A percentile compares a stretch with the other conserved stretches of the same genome.
phyloP scores from a whole-genome alignment of 2,888 invertebrate genomes.

The Seira musarum region DNA sequence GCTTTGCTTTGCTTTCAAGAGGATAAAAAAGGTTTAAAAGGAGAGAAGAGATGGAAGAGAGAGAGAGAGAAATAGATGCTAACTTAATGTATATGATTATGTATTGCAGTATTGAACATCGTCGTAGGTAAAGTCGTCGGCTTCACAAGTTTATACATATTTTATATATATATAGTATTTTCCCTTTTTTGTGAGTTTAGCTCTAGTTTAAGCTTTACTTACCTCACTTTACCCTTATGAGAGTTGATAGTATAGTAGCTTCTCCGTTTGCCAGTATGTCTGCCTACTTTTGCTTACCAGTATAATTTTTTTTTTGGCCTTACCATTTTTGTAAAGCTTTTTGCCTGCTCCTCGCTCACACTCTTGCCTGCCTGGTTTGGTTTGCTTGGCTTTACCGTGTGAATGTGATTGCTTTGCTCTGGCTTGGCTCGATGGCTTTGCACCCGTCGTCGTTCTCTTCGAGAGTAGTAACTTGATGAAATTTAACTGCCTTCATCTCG shows the following conservation, averaged over 20 bases:
- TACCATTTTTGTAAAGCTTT: background rate
- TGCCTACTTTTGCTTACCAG: background rate
- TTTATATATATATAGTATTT: too few species aligned
- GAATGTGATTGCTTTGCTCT: conserved; percentile 23
- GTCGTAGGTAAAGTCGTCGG: background rate
- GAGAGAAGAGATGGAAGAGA: background rate
- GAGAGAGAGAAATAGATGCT: background rate
- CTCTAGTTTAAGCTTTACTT: background rate
- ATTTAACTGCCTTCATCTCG: conserved; percentile 58
- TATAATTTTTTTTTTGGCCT: background rate
- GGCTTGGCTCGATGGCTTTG: conserved; percentile 21
- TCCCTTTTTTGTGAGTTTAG: background rate
- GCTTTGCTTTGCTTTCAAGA: background rate
- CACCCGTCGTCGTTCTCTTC: conserved; percentile 34
- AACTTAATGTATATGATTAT: background rate
- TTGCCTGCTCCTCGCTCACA: too few species aligned
- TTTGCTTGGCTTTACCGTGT: conserved; percentile 34
- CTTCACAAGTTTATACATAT: background rate
- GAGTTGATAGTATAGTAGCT: background rate
- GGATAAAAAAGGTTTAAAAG: background rate
- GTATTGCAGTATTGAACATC: background rate
- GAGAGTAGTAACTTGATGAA: conserved; percentile 55
- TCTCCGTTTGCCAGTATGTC: background rate
- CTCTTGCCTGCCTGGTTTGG: conserved; percentile 23
- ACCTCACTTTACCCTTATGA: background rate